Base-by-base conservation (phyloP, 2,113 vertebrate genomes). In the Himantopus leucocephalus region DNA sequence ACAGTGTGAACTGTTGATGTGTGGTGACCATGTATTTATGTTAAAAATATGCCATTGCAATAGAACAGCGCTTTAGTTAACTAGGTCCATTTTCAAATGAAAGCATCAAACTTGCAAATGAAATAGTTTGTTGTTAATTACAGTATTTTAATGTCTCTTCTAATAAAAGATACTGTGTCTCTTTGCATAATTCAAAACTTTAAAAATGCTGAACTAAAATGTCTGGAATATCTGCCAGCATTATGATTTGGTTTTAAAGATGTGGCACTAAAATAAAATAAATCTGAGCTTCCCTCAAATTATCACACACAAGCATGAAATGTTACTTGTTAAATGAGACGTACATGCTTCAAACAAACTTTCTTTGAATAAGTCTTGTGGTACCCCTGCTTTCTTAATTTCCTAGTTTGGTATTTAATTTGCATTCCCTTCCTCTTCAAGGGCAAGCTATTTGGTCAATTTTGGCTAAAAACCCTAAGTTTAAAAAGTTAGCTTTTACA, bases 121-220 rank as follows among this genome's bases (percentile, higher is more conserved):
- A 92, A 87, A 86, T 55, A 71, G 74, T 94, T 96, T 53, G 45
- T 87, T 94, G 75, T 90, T 97, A 97, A 97, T 96, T 96, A 48
- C 64, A 35, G 34, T 84, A 41, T 82, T 97, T 85, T 60, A 64
- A 53, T 78, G 37, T 62, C 34, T 71, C 29, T 58, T 90, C 62
- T 81, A 87, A 68, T 58, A 56, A 73, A 73, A 55, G 9, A 34
- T 88, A 22, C 24, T 82, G 23, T 45, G 12, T 83, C 10, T 84
- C 30, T 79, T 53, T 84, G 45, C 39, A 39, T 80, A 88, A 76
- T 56, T 85, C n/a, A 50, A 56, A 88, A 48, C 32, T 67, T 81
- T 4, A 41, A 88, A 92, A 94, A 43, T 92, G 74, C 72, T 94
- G 86, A 90, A 94, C 68, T 85, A 59, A 35, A 92, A 66, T 64